Base-by-base conservation (phyloP, 2,113 vertebrate genomes). In the Engraulis encrasicolus region DNA sequence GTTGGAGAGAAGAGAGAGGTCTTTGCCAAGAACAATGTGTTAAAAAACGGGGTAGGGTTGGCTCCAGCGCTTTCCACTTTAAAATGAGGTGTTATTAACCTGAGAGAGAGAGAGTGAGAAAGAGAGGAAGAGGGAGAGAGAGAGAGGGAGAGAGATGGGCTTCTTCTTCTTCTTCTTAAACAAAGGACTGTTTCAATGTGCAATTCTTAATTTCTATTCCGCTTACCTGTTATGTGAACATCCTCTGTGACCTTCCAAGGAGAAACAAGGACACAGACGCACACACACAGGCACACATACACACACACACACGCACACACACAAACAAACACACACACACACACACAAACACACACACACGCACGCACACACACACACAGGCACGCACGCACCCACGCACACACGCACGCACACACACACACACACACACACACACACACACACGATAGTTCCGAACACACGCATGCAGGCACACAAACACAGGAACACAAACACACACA, bases 261-360 rank as follows among this genome's bases (percentile, higher is more conserved):
- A 74, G 66, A 2, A 6, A 14, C 9, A 11, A 9, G 31, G 9
- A 71, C 61, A 27, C 61, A 71, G 7, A 9, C 9, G 40, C 40
- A 58, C 54, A 58, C 54, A n/a, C 54, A 58, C 54, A 61, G n/a
- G 23, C 58, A 61, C 58, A 61, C 58, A 61, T 7, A 61, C n/a
- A 23, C 58, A n/a, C 58, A 61, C n/a, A 61, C 58, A 1, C 14
- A 45, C 4, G 4, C 40, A 3, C 40, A 45, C 40, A 45, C 40
- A 3, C 40, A 45, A 3, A 45, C 40, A 3, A 3, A 3, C 40
- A 45, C 40, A 45, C 40, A 3, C 40, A 45, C 40, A 3, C 40
- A 45, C 40, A 3, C 40, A 45, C 40, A 45, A 3, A 3, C 40
- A n/a, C n/a, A n/a, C n/a, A n/a, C n/a, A 3, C 40, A 3, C 40